A percentile compares a stretch with the other conserved stretches of the same genome.
These are phyloP conservation scores for Cephus spinipes DNA, from an alignment of 2,888 invertebrate species.

Conservation along the genomic window DNA sequence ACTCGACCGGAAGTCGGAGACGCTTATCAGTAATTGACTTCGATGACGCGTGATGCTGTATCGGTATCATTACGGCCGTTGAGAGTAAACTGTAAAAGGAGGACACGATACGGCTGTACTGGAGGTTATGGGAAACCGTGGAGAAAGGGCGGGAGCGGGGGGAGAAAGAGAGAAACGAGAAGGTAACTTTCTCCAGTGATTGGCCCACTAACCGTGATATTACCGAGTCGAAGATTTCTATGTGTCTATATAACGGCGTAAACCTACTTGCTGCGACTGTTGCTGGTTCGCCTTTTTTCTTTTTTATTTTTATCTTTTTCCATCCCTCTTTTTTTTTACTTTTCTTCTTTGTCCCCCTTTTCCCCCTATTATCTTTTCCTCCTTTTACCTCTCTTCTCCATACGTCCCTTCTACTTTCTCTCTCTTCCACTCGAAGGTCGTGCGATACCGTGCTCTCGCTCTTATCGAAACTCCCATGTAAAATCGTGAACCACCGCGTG, in stretches of 20 bases:
- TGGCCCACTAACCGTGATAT: conserved; percentile 63
- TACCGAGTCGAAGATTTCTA: conserved; percentile 56
- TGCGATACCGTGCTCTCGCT: neutral
- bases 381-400: neutral
- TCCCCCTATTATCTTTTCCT: neutral
- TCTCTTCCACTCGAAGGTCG: neutral
- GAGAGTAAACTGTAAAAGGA: conserved; percentile 31
- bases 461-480: neutral
- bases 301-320: no score
- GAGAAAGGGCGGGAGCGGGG: conserved; percentile 3
- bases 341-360: neutral
- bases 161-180: conserved; percentile 33
- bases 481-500: neutral
- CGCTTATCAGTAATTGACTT: neutral
- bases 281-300: neutral
- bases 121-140: neutral
- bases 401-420: neutral
- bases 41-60: neutral
- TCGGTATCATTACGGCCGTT: neutral
- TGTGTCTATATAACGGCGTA: conserved; percentile 18
- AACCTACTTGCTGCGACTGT: neutral
- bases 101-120: conserved; percentile 22
- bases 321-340: neutral
- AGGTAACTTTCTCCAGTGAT: conserved; percentile 63
- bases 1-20: neutral